Conservation (phyloP, 2,888 invertebrate species). For the Acanthosepion lycidas region DNA sequence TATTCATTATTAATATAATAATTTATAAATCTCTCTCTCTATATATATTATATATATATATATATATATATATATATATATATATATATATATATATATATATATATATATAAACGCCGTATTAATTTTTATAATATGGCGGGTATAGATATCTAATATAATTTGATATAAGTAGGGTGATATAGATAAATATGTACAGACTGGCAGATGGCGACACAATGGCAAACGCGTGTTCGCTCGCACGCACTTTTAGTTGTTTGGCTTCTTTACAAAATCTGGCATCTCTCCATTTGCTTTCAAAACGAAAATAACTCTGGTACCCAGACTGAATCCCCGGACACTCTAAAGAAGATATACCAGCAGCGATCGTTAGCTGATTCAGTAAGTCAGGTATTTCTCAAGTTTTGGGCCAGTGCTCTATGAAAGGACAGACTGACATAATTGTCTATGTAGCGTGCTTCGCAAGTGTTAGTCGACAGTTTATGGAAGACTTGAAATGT, state of each 20-base stretch:
- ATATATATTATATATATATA: too few relatives aligned
- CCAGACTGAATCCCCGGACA: background rate
- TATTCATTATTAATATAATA: too few relatives aligned
- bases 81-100: too few relatives aligned
- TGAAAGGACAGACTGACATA: background rate
- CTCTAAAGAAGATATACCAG: background rate
- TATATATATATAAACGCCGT: too few relatives aligned
- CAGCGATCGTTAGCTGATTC: background rate
- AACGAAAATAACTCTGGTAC: background rate
- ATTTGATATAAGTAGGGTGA: too few relatives aligned
- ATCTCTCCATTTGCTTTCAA: background rate
- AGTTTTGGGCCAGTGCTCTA: background rate
- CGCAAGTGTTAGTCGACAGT: background rate
- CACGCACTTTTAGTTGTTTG: background rate
- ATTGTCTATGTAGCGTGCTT: background rate
- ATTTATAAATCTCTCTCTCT: too few relatives aligned
- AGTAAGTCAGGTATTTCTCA: constrained; percentile 33
- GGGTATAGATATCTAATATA: too few relatives aligned
- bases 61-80: too few relatives aligned
- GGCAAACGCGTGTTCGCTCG: background rate
- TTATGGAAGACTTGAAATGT: background rate
- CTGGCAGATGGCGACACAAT: too few relatives aligned
- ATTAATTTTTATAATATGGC: too few relatives aligned
- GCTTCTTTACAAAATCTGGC: background rate
- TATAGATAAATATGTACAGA: too few relatives aligned